Conservation (phyloP, 2,113 vertebrate genomes). For the rabbit (Oryctolagus cuniculus) region mOryCun1.1 NC_091442.1:30862501-30863000, state of each 20-base stretch:
- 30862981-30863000: background rate
- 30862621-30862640: slow-evolving; percentile 33
- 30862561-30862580: background rate
- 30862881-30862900: background rate
- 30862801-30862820: background rate
- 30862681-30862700: background rate
- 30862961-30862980: background rate
- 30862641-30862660: background rate
- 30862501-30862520: background rate
- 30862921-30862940: background rate
- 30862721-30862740: background rate
- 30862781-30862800: background rate
- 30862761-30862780: background rate
- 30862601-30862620: background rate
- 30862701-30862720: background rate
- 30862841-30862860: background rate
- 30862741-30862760: background rate
- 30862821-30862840: background rate
- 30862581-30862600: background rate
- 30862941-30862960: background rate
- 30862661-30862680: background rate
- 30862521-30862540: background rate
- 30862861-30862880: background rate
- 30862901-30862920: background rate
- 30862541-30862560: background rate